These are phyloP conservation scores for Troglohyphantes excavatus DNA, from an alignment of 2,888 invertebrate species.

Conservation along the genomic window DNA sequence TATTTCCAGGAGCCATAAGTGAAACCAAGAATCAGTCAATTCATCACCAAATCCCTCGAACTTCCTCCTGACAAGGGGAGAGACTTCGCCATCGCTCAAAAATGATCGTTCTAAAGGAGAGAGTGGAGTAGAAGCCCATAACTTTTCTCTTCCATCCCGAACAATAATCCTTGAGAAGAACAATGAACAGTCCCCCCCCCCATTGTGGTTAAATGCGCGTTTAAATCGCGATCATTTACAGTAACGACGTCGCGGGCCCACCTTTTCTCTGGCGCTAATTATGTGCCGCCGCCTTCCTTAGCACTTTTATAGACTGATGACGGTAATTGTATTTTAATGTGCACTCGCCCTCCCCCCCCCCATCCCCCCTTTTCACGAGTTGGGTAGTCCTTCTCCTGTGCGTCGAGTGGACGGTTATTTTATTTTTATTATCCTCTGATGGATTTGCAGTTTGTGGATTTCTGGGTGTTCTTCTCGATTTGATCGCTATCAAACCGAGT, in stretches of 20 bases:
- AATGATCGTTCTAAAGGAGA: slow-evolving; percentile 67
- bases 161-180: slow-evolving; percentile 76
- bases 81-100: slow-evolving; percentile 71
- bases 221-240: slow-evolving; percentile 78
- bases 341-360: too few species aligned
- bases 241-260: slow-evolving; percentile 36
- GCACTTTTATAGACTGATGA: slow-evolving; percentile 72
- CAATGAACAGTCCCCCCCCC: slow-evolving; percentile 67
- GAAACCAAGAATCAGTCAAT: slow-evolving; percentile 35
- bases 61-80: slow-evolving; percentile 54
- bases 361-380: too few species aligned
- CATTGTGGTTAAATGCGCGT: slow-evolving; percentile 76
- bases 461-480: too few species aligned
- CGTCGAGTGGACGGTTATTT: too few species aligned
- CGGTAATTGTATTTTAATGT: slow-evolving; percentile 78
- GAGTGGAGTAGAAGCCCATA: slow-evolving; percentile 29
- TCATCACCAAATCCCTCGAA: slow-evolving; percentile 66
- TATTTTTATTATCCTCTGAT: too few species aligned
- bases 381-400: too few species aligned
- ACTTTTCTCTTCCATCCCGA: slow-evolving; percentile 28
- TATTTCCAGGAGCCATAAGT: slow-evolving; percentile 27
- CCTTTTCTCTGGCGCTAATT: slow-evolving; percentile 75
- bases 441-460: too few species aligned
- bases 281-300: slow-evolving; percentile 59
- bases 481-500: too few species aligned